These are phyloP conservation scores for Umimayanthus kanabou DNA, from an alignment of 92 coral and sea anemone genomes.

Conservation along the genomic window DNA sequence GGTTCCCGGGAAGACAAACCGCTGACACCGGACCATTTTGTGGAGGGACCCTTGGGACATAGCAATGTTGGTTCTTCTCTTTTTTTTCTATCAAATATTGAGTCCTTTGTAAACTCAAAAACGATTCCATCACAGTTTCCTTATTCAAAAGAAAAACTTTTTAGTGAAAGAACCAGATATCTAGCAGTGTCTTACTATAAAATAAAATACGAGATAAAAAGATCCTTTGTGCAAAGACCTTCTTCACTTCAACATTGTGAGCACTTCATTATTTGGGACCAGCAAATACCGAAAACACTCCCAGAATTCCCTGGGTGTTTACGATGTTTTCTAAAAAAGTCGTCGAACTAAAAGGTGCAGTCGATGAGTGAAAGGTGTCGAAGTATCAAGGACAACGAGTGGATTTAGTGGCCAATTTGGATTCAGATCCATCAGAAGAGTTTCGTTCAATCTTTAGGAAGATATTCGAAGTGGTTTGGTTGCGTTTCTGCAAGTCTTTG, in stretches of 20 bases:
- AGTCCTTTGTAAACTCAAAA: too few species aligned
- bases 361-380: neutral
- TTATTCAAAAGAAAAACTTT: neutral
- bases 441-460: neutral
- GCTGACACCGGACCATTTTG: conserved; percentile 27
- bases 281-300: neutral
- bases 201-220: too few species aligned
- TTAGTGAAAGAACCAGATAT: neutral
- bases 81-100: neutral
- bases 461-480: neutral
- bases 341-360: conserved; percentile 34
- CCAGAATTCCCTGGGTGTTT: conserved; percentile 8
- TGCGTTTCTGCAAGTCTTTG: neutral
- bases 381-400: neutral
- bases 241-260: neutral
- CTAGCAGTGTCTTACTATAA: too few species aligned
- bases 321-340: neutral
- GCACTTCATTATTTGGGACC: conserved; percentile 11
- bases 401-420: neutral
- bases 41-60: neutral
- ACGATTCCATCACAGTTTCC: too few species aligned
- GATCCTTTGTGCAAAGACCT: neutral
- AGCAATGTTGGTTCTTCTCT: neutral
- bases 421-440: neutral
- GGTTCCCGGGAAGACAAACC: conserved; percentile 40